These are phyloP conservation scores for Syngnathoides biaculeatus DNA, from an alignment of 2,113 vertebrate species.

Conservation along the genomic window DNA sequence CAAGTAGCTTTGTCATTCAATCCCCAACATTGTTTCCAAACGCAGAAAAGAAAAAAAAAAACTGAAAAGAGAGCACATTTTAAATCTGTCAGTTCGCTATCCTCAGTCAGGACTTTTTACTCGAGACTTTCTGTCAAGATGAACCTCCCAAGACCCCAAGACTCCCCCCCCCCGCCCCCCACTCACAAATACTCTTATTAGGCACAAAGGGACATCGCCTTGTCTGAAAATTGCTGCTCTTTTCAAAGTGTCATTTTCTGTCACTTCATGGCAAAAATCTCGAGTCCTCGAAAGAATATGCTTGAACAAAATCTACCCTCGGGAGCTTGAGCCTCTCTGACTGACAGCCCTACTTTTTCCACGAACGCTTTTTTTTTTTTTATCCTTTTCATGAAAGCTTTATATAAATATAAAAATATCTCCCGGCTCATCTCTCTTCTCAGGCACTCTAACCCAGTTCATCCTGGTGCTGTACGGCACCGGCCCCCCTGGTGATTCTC, in stretches of 20 bases:
- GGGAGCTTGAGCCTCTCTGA: conserved; percentile 13
- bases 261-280: conserved; percentile 32
- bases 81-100: not conserved
- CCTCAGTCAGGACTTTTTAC: conserved; percentile 2
- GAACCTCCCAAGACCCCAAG: conserved; percentile 22
- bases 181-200: conserved; percentile 35
- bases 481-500: conserved; percentile 65
- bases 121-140: conserved; percentile 28
- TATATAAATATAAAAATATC: not conserved
- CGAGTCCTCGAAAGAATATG: conserved; percentile 15
- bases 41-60: not conserved
- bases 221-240: conserved; percentile 22
- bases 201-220: conserved; percentile 16
- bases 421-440: conserved; percentile 15
- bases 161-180: not conserved
- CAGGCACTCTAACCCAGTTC: conserved; percentile 95
- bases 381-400: not conserved
- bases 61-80: not conserved
- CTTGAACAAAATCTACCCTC: conserved; percentile 24
- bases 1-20: not conserved
- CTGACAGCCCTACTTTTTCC: conserved; percentile 30
- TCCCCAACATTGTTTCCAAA: not conserved
- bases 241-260: conserved; percentile 40
- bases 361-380: not conserved
- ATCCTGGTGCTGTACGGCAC: conserved; percentile 88